A percentile compares a stretch with the other conserved stretches of the same genome.
phyloP scores from a whole-genome alignment of 2,888 invertebrate genomes.

The Amaurobius ferox region DNA sequence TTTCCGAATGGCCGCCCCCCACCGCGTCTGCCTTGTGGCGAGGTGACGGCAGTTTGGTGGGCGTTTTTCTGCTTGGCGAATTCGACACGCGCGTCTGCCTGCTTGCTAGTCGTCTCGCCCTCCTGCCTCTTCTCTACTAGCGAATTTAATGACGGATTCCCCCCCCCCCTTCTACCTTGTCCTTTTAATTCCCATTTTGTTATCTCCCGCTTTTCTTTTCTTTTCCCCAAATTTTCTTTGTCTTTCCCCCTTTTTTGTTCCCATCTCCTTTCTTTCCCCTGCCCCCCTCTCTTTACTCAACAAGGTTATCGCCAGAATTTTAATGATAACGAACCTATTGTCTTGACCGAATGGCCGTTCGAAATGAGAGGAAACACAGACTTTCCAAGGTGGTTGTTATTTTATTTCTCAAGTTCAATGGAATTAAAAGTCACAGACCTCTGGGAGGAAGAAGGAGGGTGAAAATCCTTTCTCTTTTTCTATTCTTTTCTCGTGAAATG shows the following conservation, averaged over 20 bases:
- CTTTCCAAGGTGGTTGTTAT: slow-evolving; percentile 51
- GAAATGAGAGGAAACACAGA: slow-evolving; percentile 65
- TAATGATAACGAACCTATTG: slow-evolving; percentile 68
- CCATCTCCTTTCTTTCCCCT: slow-evolving; percentile 26
- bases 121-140: slow-evolving; percentile 26
- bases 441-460: slow-evolving; percentile 2
- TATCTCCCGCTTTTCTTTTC: slow-evolving; percentile 51
- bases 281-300: slow-evolving; percentile 46
- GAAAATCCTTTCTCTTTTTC: slow-evolving; percentile 7
- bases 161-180: slow-evolving; percentile 29
- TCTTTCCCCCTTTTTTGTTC: slow-evolving; percentile 19
- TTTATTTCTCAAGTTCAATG: slow-evolving; percentile 66
- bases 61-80: slow-evolving; percentile 67
- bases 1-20: slow-evolving; percentile 70
- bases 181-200: slow-evolving; percentile 69
- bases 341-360: slow-evolving; percentile 49
- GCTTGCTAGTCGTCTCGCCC: slow-evolving; percentile 61
- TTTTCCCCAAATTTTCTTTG: slow-evolving; percentile 6
- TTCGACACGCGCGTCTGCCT: slow-evolving; percentile 59
- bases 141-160: slow-evolving; percentile 61
- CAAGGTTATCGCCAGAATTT: slow-evolving; percentile 69
- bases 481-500: not conserved
- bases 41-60: slow-evolving; percentile 67
- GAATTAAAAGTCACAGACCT: slow-evolving; percentile 65
- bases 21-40: slow-evolving; percentile 63